Conservation (phyloP, 2,113 vertebrate genomes). For the Chionis minor region DNA sequence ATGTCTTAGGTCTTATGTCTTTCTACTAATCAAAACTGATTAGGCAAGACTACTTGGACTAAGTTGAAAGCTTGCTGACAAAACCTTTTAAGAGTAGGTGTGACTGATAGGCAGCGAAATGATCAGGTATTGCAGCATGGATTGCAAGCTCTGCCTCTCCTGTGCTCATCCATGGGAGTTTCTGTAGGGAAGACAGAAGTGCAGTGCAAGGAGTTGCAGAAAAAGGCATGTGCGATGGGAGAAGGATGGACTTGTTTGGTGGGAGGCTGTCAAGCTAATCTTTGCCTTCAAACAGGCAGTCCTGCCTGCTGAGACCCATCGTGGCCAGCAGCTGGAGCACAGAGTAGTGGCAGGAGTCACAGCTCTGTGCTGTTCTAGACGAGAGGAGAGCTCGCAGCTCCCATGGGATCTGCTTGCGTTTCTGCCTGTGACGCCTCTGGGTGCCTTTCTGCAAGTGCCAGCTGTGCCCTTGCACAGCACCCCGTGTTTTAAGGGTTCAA, state of each 20-base stretch:
- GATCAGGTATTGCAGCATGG: not conserved
- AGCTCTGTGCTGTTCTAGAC: no score
- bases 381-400: no score
- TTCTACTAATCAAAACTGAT: not conserved
- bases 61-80: not conserved
- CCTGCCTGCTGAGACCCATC: no score
- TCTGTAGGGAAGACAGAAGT: not conserved
- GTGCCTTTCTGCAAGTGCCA: no score
- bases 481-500: no score
- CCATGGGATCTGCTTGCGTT: no score
- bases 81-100: not conserved
- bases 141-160: not conserved
- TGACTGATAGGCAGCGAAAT: not conserved
- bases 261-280: not conserved
- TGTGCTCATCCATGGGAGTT: rapidly evolving
- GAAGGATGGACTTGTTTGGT: not conserved
- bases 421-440: no score
- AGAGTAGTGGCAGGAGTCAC: no score
- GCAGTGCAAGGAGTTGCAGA: not conserved
- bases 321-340: no score
- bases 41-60: not conserved
- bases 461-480: no score
- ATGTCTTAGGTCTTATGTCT: not conserved
- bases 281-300: no score
- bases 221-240: not conserved